These are phyloP conservation scores for Equus quagga DNA, from an alignment of 2,113 vertebrate genomes.

Conservation along the genomic window DNA sequence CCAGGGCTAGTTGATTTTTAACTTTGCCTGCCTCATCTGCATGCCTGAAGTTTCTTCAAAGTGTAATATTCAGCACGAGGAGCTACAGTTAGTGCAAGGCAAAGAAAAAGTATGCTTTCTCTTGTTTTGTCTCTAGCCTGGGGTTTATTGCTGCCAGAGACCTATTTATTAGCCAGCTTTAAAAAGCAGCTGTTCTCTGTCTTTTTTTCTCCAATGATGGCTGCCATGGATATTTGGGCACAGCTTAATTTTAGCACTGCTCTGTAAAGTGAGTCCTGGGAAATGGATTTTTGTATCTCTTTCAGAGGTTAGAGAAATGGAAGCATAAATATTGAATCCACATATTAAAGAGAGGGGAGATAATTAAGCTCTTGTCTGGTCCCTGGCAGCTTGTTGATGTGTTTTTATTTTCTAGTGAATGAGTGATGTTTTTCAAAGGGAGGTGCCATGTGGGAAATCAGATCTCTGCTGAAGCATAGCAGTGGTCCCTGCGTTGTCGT, in stretches of 20 bases:
- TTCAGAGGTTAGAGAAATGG: slow-evolving; percentile 68
- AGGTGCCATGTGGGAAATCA: slow-evolving; percentile 85
- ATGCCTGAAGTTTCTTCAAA: not conserved
- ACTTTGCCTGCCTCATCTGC: not conserved
- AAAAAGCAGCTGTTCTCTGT: slow-evolving; percentile 73
- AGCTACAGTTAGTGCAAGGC: not conserved
- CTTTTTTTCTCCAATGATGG: slow-evolving; percentile 56
- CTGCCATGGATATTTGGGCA: slow-evolving; percentile 46
- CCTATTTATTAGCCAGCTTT: slow-evolving; percentile 64
- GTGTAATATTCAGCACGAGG: not conserved
- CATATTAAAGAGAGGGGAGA: slow-evolving; percentile 66
- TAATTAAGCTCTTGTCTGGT: slow-evolving; percentile 80
- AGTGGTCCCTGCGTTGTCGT: slow-evolving; percentile 64
- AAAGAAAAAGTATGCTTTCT: slow-evolving; percentile 6
- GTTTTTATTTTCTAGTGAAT: slow-evolving; percentile 82
- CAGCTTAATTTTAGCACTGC: slow-evolving; percentile 68
- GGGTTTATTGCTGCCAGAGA: slow-evolving; percentile 62
- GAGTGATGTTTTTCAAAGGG: slow-evolving; percentile 83
- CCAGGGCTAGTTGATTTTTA: not conserved
- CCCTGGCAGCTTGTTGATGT: slow-evolving; percentile 78
- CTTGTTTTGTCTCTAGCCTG: slow-evolving; percentile 71
- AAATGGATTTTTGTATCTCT: slow-evolving; percentile 54
- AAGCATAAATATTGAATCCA: slow-evolving; percentile 36
- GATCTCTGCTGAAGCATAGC: slow-evolving; percentile 77
- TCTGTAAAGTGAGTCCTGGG: slow-evolving; percentile 73